Evolutionary conservation across 2,113 vertebrate genomes (phyloP).

Genomic region (Tiliqua scincoides): DNA sequence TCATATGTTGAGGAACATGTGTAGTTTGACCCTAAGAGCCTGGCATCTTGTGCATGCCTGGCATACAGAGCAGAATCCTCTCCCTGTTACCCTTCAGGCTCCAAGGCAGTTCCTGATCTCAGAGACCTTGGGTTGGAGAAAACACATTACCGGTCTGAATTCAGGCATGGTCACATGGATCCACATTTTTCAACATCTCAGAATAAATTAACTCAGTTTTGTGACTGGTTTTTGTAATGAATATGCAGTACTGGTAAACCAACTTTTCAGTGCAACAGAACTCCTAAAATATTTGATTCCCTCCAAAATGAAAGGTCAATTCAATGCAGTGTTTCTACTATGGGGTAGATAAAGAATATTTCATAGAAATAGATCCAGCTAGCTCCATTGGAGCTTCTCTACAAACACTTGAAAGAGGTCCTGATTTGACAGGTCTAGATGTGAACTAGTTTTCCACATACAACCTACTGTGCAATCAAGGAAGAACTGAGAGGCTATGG

Average conservation of each 20-base stretch:
- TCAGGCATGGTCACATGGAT: neutral
- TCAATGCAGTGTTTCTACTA: slow-evolving; percentile 51
- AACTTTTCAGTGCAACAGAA: slow-evolving; percentile 39
- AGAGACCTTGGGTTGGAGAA: neutral
- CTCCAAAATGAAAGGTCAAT: slow-evolving; percentile 60
- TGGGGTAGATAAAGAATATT: slow-evolving; percentile 65
- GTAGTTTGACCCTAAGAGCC: too few species aligned
- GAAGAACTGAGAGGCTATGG: slow-evolving; percentile 39
- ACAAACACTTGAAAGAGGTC: slow-evolving; percentile 68
- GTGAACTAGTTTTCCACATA: slow-evolving; percentile 35
- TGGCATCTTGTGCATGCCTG: neutral
- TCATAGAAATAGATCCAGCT: slow-evolving; percentile 70
- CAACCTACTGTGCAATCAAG: slow-evolving; percentile 39
- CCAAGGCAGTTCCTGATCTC: neutral
- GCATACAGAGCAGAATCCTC: neutral
- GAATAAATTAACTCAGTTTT: neutral
- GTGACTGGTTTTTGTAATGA: neutral
- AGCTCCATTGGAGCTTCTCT: slow-evolving; percentile 73
- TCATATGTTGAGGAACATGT: too few species aligned
- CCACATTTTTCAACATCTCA: neutral
- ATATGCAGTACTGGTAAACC: neutral
- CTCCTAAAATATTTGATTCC: slow-evolving; percentile 60
- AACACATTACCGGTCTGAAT: neutral
- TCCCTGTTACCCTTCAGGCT: neutral
- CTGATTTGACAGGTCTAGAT: slow-evolving; percentile 61